A percentile compares a stretch with the other conserved stretches of the same genome.
Evolutionary conservation across 2,797 vertebrate species (phyloP).

Genomic region (Sparidentex hasta): DNA sequence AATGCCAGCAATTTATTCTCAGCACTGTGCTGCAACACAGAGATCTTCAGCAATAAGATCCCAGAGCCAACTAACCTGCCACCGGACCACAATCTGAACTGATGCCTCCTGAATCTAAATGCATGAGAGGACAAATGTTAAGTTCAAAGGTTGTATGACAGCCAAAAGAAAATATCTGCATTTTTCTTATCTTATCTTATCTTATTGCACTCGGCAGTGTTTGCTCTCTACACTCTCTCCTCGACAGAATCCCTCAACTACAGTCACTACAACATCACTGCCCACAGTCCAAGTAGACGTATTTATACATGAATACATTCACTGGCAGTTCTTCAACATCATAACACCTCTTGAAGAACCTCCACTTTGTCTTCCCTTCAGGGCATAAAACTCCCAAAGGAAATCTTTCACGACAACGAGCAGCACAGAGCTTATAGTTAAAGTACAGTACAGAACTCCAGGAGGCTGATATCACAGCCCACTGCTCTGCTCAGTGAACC

Average conservation of each 20-base stretch:
- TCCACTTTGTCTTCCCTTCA: not conserved
- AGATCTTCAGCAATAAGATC: too few relatives aligned
- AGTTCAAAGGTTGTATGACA: too few relatives aligned
- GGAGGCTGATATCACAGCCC: not conserved
- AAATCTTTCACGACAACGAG: not conserved
- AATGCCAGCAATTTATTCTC: too few relatives aligned
- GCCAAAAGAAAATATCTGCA: too few relatives aligned
- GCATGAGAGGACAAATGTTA: too few relatives aligned
- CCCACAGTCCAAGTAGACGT: not conserved
- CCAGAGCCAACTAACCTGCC: too few relatives aligned
- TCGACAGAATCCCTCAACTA: not conserved
- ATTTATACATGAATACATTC: not conserved
- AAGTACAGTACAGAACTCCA: not conserved
- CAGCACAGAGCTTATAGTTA: not conserved
- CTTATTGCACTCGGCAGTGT: too few relatives aligned
- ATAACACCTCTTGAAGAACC: not conserved
- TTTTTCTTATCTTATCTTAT: too few relatives aligned
- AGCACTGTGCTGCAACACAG: too few relatives aligned
- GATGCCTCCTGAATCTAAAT: too few relatives aligned
- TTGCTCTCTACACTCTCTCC: too few relatives aligned
- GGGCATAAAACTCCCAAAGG: not conserved
- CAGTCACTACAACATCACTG: not conserved
- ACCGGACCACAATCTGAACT: too few relatives aligned
- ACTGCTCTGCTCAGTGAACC: slow-evolving; percentile 6
- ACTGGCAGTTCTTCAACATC: not conserved